Conservation (phyloP, 2,888 invertebrate genomes). For the Eilema depressum region DNA sequence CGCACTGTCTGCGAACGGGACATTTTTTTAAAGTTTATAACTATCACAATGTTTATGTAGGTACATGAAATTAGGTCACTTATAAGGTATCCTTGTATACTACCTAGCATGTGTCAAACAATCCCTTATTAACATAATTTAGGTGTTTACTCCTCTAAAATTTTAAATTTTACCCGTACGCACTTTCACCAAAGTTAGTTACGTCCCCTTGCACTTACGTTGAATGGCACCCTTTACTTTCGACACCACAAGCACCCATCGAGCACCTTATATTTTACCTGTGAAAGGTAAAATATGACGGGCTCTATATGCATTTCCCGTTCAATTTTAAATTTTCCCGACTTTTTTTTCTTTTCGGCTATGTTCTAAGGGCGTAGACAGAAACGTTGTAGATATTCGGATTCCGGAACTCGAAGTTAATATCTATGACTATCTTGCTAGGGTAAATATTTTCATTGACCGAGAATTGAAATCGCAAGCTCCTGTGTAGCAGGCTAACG, state of each 20-base stretch:
- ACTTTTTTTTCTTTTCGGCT: neutral
- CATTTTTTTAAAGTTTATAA: no score
- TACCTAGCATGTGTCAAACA: neutral
- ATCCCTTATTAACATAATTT: neutral
- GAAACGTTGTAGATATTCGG: neutral
- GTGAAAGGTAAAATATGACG: neutral
- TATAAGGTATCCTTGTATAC: neutral
- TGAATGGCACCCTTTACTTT: constrained; percentile 2
- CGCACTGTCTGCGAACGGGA: no score
- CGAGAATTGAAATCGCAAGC: no score
- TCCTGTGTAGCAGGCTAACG: no score
- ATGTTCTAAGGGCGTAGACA: neutral
- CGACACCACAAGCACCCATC: neutral
- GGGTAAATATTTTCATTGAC: no score
- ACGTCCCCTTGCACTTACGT: constrained; percentile 2
- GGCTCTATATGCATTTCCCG: neutral
- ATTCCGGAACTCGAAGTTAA: neutral
- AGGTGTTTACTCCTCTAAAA: neutral
- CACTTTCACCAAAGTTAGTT: neutral
- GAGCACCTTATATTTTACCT: neutral
- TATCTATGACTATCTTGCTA: neutral
- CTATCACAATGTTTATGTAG: no score
- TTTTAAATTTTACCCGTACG: neutral
- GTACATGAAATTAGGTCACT: no score
- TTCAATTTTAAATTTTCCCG: neutral